Conservation (phyloP, 37 sponge, comb jelly and placozoan genomes). For the Spongilla lacustris region DNA sequence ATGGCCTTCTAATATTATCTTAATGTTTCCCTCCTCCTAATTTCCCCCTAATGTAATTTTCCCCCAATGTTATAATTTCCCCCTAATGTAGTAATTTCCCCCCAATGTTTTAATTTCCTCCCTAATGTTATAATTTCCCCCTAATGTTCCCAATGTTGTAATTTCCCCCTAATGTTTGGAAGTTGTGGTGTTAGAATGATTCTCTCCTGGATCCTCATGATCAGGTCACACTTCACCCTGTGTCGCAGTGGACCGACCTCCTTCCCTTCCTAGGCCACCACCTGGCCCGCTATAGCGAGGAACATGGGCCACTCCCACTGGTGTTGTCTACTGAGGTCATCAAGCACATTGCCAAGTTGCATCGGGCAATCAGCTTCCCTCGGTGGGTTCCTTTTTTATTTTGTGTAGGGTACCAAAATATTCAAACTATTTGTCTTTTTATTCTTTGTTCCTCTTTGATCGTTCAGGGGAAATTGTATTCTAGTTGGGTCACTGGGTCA, state of each 20-base stretch:
- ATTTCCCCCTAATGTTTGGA: background rate
- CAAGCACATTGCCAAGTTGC: constrained; percentile 54
- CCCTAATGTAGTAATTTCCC: no score
- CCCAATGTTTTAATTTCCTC: no score
- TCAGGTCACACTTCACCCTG: constrained; percentile 40
- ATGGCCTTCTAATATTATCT: no score
- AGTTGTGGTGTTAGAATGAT: background rate
- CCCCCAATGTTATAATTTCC: no score
- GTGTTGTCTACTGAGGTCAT: constrained; percentile 58
- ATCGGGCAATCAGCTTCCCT: constrained; percentile 69
- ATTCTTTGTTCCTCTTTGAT: no score
- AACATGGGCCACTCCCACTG: constrained; percentile 36
- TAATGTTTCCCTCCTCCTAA: no score
- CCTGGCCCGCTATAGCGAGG: constrained; percentile 63
- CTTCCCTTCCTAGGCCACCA: constrained; percentile 19
- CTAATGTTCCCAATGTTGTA: background rate
- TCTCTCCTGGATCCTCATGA: no score
- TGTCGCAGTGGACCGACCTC: constrained; percentile 57
- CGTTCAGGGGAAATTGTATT: constrained; percentile 55
- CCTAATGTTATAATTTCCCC: no score
- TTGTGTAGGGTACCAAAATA: background rate
- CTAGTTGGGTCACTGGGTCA: constrained; percentile 64
- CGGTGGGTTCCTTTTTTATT: constrained; percentile 29
- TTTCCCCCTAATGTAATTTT: no score
- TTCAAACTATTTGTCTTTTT: background rate